phyloP scores from a whole-genome alignment of 2,797 vertebrate species.

The Coregonus ussuriensis region DNA sequence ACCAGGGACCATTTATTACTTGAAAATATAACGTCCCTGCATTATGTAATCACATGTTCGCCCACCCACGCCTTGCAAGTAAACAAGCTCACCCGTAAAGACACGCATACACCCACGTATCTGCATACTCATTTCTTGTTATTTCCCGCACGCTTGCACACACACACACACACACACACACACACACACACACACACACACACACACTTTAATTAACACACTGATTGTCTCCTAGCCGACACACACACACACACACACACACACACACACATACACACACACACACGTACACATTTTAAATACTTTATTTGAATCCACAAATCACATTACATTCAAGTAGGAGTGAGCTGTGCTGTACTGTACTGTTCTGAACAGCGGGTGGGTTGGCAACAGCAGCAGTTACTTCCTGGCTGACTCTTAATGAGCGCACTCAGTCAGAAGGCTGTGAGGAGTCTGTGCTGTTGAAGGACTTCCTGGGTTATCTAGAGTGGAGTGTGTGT shows the following conservation, averaged over 20 bases:
- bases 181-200: not conserved
- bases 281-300: not conserved
- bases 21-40: slow-evolving; percentile 16
- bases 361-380: not conserved
- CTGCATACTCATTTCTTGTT: not conserved
- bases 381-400: not conserved
- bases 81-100: slow-evolving; percentile 21
- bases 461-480: not conserved
- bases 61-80: slow-evolving; percentile 33
- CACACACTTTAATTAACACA: too few relatives aligned
- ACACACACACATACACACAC: not conserved
- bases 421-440: not conserved
- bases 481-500: too few relatives aligned
- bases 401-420: slow-evolving; percentile 32
- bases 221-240: not conserved
- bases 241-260: not conserved
- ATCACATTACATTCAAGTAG: not conserved
- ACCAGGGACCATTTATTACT: slow-evolving; percentile 25
- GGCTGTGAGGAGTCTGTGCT: not conserved
- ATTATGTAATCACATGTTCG: slow-evolving; percentile 24
- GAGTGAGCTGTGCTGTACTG: not conserved
- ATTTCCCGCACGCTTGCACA: slow-evolving; percentile 3
- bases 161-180: too few relatives aligned
- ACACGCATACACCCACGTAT: not conserved
- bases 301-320: too few relatives aligned